Evolutionary conservation across 2,113 vertebrate species (phyloP), one percentile per base, ranked within the genome.

Genomic region (Labeo catla): DNA sequence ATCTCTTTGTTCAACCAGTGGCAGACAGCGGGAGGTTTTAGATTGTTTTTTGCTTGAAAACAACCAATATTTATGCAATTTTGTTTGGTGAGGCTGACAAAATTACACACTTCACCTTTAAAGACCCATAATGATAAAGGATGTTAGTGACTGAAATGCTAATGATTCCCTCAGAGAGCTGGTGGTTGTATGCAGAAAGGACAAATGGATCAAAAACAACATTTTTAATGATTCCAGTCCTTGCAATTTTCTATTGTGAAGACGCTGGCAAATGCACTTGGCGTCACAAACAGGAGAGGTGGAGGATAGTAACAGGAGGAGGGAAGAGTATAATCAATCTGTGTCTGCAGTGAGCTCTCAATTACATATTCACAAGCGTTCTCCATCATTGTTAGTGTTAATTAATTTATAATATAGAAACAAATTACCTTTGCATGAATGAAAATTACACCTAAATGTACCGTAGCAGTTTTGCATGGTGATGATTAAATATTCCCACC

Each of bases 401-500:
- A 96, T 96, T 96, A 94, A 96, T 95, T 95, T 93, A 94, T 95
- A 95, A 96, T 95, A 94, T 94, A 94, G 93, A 95, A 95, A 95
- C 94, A 95, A 96, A 96, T 96, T 96, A 96, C 94, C 95, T 95
- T 94, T 94, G 94, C 93, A 94, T 88, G 93, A 93, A 93, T 92
- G 93, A 94, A 95, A 95, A 95, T 95, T 93, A 94, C 93, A 95
- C 94, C 92, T 95, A 95, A 95, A 95, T 93, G 93, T 94, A 93
- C 91, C 93, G 92, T 94, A 93, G 94, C 94, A 92, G 92, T 92
- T 93, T 94, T 92, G 93, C 93, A 95, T 95, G 49, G 94, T 94
- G 90, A 92, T 94, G 94, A 96, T 95, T 94, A 95, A 95, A 95
- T 95, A 94, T 94, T 94, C 93, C 91, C 91, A 90, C 90, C 91